A percentile compares a stretch with the other conserved stretches of the same genome.
phyloP scores from a whole-genome alignment of 2,797 vertebrate species.

The Neosalanx taihuensis region DNA sequence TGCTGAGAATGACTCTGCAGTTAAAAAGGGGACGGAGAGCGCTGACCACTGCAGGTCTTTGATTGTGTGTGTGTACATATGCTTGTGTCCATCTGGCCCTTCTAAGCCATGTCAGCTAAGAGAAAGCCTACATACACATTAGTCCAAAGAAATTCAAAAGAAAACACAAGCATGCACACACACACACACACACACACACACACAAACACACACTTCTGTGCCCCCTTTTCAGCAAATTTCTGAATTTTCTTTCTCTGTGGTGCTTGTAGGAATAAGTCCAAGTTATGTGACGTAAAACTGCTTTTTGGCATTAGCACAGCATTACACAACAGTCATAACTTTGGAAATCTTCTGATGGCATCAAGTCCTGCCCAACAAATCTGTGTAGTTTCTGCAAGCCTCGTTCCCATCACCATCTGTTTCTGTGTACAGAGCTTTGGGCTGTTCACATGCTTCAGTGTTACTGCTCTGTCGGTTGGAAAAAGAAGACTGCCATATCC shows the following conservation, averaged over 20 bases:
- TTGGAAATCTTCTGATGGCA: conserved; percentile 6
- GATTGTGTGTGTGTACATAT: background rate
- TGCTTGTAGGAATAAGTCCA: too few relatives aligned
- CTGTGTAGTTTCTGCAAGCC: conserved; percentile 35
- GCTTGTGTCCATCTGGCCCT: conserved; percentile 28
- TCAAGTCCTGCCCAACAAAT: conserved; percentile 17
- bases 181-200: conserved; percentile 17
- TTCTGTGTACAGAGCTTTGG: conserved; percentile 32
- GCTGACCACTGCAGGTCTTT: conserved; percentile 24
- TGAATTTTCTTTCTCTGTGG: too few relatives aligned
- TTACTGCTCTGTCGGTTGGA: conserved; percentile 35
- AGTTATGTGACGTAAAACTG: too few relatives aligned
- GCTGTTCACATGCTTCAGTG: conserved; percentile 45
- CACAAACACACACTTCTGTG: background rate
- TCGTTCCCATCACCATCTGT: conserved; percentile 56
- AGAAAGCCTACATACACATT: conserved; percentile 10
- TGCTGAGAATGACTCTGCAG: conserved; percentile 22
- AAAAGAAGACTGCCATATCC: conserved; percentile 33
- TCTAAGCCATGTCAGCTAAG: conserved; percentile 44
- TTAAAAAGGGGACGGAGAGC: conserved; percentile 26
- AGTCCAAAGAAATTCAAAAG: conserved; percentile 1
- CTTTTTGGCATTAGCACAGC: too few relatives aligned
- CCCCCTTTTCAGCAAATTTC: conserved; percentile 58
- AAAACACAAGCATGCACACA: conserved; percentile 14
- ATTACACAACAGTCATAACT: background rate